These are phyloP conservation scores for Biston betularia DNA, from an alignment of 2,888 invertebrate genomes.

Conservation along the genomic window DNA sequence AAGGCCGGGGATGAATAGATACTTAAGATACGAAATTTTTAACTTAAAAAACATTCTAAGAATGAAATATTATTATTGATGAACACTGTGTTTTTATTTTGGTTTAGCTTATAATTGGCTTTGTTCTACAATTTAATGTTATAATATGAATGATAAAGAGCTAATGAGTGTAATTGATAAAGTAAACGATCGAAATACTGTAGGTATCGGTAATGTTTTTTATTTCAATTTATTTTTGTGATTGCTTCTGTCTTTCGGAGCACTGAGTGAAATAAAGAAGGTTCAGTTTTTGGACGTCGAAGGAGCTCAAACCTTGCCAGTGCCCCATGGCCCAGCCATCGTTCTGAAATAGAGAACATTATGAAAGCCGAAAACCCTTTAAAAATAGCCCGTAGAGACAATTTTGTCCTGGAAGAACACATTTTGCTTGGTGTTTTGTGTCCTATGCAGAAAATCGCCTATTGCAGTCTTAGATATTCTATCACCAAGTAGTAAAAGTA, in stretches of 20 bases:
- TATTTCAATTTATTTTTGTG: constrained; percentile 9
- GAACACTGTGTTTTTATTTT: neutral
- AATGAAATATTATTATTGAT: neutral
- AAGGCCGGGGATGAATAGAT: neutral
- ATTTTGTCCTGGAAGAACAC: neutral
- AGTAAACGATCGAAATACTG: too few species aligned
- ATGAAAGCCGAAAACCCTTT: neutral
- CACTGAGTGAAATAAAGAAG: constrained; percentile 67
- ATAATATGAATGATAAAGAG: neutral
- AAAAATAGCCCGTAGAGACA: neutral
- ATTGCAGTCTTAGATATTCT: too few species aligned
- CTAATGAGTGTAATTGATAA: neutral
- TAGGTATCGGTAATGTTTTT: neutral
- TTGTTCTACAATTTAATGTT: neutral
- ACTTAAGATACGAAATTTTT: neutral
- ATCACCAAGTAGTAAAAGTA: too few species aligned
- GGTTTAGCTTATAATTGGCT: neutral
- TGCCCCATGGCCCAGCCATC: constrained; percentile 82
- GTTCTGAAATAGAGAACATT: constrained; percentile 60
- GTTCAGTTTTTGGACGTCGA: constrained; percentile 75
- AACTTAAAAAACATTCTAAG: neutral
- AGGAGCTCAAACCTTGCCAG: constrained; percentile 78
- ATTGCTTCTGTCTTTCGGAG: constrained; percentile 43
- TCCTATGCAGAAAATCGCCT: too few species aligned
- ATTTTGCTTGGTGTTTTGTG: too few species aligned